Conservation (phyloP, 2,888 invertebrate species). For the Siphlonurus alternatus region DNA sequence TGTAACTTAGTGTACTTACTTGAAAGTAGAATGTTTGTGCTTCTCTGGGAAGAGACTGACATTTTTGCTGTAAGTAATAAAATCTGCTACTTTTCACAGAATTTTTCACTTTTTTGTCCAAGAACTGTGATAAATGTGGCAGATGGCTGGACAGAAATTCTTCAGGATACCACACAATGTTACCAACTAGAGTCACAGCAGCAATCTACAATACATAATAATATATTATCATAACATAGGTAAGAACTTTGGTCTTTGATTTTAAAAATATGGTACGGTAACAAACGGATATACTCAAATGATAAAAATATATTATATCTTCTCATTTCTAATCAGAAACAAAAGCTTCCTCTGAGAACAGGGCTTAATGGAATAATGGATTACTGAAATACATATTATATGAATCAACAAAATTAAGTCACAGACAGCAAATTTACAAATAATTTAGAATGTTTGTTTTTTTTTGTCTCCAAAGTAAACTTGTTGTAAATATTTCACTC, state of each 20-base stretch:
- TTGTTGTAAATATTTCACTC: no score
- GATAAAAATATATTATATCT: no score
- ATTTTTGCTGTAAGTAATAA: constrained; percentile 31
- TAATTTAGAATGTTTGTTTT: no score
- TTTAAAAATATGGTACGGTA: neutral
- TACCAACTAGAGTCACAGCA: constrained; percentile 61
- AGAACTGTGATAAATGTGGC: constrained; percentile 33
- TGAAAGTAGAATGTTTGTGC: constrained; percentile 32
- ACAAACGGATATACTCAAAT: no score
- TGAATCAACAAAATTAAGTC: no score
- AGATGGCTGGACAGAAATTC: constrained; percentile 52
- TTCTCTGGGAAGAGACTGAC: constrained; percentile 37
- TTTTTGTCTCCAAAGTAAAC: no score
- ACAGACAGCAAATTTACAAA: no score
- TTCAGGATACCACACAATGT: constrained; percentile 72
- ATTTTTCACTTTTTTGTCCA: constrained; percentile 30
- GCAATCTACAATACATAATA: constrained; percentile 39
- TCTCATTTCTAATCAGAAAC: no score
- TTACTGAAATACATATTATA: no score
- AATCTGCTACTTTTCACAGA: constrained; percentile 24
- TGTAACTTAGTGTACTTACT: no score
- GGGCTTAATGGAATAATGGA: no score
- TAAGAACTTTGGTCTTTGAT: neutral
- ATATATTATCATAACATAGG: neutral
- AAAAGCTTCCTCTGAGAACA: no score